phyloP scores from a whole-genome alignment of 2,113 vertebrate genomes.

The Dolichotis patagonum region DNA sequence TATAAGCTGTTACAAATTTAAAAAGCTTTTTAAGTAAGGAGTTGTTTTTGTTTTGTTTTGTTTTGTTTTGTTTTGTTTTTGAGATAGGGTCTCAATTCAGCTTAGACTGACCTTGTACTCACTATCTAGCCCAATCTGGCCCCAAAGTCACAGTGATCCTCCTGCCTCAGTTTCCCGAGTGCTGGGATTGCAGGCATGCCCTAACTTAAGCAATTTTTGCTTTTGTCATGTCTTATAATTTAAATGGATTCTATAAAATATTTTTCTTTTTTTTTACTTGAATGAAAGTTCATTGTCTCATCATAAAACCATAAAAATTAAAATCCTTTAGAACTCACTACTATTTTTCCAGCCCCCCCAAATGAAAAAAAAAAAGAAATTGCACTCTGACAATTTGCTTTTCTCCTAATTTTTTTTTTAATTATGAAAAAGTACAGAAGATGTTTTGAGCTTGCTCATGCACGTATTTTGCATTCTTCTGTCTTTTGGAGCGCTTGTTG shows the following conservation, averaged over 20 bases:
- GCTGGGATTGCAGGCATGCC: too few species aligned
- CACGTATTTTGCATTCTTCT: too few species aligned
- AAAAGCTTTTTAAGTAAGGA: not conserved
- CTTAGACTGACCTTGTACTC: too few species aligned
- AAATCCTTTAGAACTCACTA: not conserved
- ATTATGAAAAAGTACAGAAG: not conserved
- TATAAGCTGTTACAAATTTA: not conserved
- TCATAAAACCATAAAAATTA: not conserved
- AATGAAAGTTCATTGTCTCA: not conserved
- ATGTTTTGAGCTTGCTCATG: not conserved
- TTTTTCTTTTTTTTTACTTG: not conserved
- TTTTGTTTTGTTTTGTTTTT: too few species aligned
- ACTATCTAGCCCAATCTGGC: too few species aligned
- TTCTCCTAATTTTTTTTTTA: not conserved
- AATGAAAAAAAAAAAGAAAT: not conserved
- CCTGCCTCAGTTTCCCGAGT: too few species aligned
- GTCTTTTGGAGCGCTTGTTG: not conserved
- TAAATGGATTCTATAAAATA: not conserved
- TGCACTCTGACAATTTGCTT: not conserved
- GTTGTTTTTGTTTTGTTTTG: too few species aligned
- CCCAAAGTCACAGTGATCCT: too few species aligned
- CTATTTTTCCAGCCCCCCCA: not conserved
- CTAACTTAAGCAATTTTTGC: not conserved
- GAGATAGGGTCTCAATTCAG: too few species aligned
- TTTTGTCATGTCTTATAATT: not conserved